These are phyloP conservation scores for Phoebastria nigripes DNA, from an alignment of 2,797 vertebrate species.

Conservation along the genomic window DNA sequence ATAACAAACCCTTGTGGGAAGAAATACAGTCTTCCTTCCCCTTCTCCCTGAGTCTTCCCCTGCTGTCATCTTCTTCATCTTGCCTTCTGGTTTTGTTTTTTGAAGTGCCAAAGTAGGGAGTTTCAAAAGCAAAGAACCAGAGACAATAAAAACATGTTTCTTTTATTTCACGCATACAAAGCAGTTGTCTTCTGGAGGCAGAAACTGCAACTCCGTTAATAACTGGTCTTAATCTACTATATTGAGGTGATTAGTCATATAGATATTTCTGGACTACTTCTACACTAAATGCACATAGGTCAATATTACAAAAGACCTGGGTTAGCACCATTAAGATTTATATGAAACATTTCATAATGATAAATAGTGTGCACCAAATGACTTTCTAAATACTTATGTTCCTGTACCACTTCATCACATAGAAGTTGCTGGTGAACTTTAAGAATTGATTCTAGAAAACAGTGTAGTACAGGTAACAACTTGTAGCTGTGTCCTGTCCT, in stretches of 20 bases:
- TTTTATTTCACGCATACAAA: neutral
- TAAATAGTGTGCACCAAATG: neutral
- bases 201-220: neutral
- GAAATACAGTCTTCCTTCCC: neutral
- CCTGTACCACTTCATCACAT: neutral
- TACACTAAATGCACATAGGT: neutral
- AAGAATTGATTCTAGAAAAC: neutral
- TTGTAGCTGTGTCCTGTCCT: neutral
- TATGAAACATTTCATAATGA: neutral
- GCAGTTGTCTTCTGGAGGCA: neutral
- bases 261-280: neutral
- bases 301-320: neutral
- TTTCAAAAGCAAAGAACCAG: neutral
- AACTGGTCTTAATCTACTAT: neutral
- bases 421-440: neutral
- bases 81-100: conserved; percentile 15
- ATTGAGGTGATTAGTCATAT: neutral
- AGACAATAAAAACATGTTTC: neutral
- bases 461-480: neutral
- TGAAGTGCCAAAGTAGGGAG: neutral
- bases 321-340: neutral
- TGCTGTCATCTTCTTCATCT: neutral
- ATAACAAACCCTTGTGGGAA: neutral
- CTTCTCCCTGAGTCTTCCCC: neutral
- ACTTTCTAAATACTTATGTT: neutral